Evolutionary conservation across 1,140 invertebrate genomes (phyloP).

Genomic region (Sycobia sp.): DNA sequence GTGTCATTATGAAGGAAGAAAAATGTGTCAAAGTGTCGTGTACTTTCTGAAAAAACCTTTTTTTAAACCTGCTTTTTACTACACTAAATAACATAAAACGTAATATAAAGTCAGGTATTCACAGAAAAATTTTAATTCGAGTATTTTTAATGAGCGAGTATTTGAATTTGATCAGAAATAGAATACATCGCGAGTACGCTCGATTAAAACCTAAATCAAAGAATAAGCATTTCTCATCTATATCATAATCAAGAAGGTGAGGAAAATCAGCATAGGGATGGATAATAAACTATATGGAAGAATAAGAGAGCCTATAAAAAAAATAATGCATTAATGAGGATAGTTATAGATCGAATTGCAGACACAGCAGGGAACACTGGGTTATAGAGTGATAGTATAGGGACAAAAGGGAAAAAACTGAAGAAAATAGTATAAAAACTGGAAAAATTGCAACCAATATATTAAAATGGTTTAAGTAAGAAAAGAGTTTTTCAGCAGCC

Average conservation of each 20-base stretch:
- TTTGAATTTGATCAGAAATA: neutral
- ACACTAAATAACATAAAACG: slow-evolving; percentile 13
- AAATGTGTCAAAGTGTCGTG: slow-evolving; percentile 16
- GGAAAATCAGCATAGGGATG: slow-evolving; percentile 11
- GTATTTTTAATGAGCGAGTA: neutral
- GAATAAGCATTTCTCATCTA: slow-evolving; percentile 33
- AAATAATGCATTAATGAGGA: too few species aligned
- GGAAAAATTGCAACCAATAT: neutral
- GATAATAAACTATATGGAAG: slow-evolving; percentile 3
- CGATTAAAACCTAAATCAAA: slow-evolving; percentile 33
- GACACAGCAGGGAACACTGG: neutral
- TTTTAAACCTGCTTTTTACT: slow-evolving; percentile 30
- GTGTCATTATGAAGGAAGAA: neutral
- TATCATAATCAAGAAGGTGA: too few species aligned
- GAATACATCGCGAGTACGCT: slow-evolving; percentile 5
- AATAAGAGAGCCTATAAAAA: neutral
- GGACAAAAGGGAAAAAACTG: neutral
- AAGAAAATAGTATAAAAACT: neutral
- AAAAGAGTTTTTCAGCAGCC: slow-evolving; percentile 26
- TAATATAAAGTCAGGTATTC: slow-evolving; percentile 13
- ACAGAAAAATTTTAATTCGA: slow-evolving; percentile 18
- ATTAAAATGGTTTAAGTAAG: neutral
- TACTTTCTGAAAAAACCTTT: slow-evolving; percentile 21
- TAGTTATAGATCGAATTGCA: too few species aligned
- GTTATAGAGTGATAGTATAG: neutral